A percentile compares a stretch with the other conserved stretches of the same genome.
Conservation (phyloP, 1,140 invertebrate genomes). For the Hylaeus volcanicus region DNA sequence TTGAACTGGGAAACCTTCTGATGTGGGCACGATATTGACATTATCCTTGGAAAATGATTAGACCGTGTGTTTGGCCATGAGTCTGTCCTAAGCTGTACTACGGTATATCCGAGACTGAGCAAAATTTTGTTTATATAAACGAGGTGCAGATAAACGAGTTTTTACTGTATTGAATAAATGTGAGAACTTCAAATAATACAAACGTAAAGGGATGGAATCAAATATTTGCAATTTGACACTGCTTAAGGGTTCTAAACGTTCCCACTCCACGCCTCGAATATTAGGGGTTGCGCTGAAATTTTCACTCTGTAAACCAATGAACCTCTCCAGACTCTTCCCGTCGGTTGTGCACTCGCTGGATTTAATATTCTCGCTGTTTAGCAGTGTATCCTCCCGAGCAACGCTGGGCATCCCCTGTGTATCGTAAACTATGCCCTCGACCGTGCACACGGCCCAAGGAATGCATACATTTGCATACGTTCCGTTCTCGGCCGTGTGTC, state of each 20-base stretch:
- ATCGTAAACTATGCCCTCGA: neutral
- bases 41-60: neutral
- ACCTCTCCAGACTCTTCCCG: neutral
- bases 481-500: neutral
- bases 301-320: neutral
- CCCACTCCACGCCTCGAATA: too few species aligned
- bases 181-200: too few species aligned
- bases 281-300: too few species aligned
- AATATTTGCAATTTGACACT: too few species aligned
- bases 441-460: neutral
- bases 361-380: neutral
- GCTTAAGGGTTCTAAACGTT: too few species aligned
- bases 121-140: too few species aligned
- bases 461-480: constrained; percentile 44
- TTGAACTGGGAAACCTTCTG: neutral
- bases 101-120: too few species aligned
- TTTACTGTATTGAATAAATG: too few species aligned
- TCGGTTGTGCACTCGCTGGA: neutral
- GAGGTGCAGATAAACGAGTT: too few species aligned
- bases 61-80: too few species aligned
- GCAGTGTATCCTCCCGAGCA: neutral
- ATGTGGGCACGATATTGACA: neutral
- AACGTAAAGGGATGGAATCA: too few species aligned
- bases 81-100: too few species aligned
- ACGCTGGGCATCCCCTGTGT: neutral